These are phyloP conservation scores for Conchocele bisecta DNA, from an alignment of 2,888 invertebrate genomes.

Conservation along the genomic window DNA sequence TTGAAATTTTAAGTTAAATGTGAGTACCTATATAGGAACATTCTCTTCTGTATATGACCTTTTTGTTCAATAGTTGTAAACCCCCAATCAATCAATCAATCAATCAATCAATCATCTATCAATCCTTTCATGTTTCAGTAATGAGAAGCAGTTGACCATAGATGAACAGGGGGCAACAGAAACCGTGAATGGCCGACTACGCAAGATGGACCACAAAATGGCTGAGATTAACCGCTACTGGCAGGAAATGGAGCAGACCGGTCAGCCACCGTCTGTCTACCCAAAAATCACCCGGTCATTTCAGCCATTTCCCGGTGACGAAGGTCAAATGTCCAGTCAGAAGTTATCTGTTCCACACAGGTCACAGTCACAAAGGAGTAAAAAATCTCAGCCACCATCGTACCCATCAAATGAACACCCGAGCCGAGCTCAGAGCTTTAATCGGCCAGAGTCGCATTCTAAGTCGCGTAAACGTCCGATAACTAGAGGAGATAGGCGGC, in stretches of 20 bases:
- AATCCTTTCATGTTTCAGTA: constrained; percentile 52
- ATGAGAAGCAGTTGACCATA: constrained; percentile 61
- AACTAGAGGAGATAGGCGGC: constrained; percentile 36
- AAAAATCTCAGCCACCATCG: constrained; percentile 38
- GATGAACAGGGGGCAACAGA: constrained; percentile 76
- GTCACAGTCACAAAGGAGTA: constrained; percentile 39
- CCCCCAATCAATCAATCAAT: background rate
- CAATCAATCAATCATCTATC: background rate
- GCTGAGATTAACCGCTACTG: constrained; percentile 74
- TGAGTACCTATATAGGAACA: too few relatives aligned
- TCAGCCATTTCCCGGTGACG: constrained; percentile 7
- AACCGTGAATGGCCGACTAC: constrained; percentile 70
- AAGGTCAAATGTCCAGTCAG: constrained; percentile 31
- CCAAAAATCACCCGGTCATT: constrained; percentile 51
- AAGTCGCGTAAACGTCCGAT: constrained; percentile 56
- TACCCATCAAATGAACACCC: constrained; percentile 28
- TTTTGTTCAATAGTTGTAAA: background rate
- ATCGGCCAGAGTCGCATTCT: constrained; percentile 23
- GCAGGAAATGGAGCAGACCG: constrained; percentile 71
- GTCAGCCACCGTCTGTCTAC: constrained; percentile 55
- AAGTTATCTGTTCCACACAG: constrained; percentile 43
- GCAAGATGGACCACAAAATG: constrained; percentile 74
- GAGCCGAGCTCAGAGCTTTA: constrained; percentile 41
- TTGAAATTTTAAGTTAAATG: too few relatives aligned
- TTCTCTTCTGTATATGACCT: too few relatives aligned